These are phyloP conservation scores for Myxocyprinus asiaticus DNA, from an alignment of 2,113 vertebrate species.

Conservation along the genomic window DNA sequence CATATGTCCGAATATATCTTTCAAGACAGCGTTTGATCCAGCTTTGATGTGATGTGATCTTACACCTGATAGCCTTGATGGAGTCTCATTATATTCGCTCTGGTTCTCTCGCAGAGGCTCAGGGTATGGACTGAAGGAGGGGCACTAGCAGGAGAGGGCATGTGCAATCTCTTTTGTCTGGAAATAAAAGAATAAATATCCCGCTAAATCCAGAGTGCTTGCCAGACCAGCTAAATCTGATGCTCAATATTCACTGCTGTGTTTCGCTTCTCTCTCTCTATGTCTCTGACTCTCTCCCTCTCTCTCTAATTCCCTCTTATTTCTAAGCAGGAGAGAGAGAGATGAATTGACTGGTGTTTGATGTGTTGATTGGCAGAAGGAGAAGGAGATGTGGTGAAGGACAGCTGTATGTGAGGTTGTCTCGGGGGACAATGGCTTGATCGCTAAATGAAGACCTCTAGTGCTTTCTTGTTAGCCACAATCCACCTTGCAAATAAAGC, in stretches of 20 bases:
- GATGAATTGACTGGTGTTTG: slow-evolving; percentile 82
- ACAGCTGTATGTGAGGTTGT: slow-evolving; percentile 82
- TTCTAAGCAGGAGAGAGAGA: slow-evolving; percentile 38
- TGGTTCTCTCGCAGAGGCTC: slow-evolving; percentile 60
- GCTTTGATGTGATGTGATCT: slow-evolving; percentile 50
- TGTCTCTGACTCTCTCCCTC: slow-evolving; percentile 78
- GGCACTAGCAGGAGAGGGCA: slow-evolving; percentile 58
- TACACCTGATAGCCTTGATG: slow-evolving; percentile 56
- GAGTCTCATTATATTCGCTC: slow-evolving; percentile 64
- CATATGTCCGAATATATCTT: slow-evolving; percentile 32
- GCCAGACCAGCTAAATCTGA: slow-evolving; percentile 73
- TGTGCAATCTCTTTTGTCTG: slow-evolving; percentile 79
- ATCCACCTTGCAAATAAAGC: slow-evolving; percentile 89
- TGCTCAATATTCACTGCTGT: slow-evolving; percentile 78
- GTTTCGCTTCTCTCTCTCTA: slow-evolving; percentile 58
- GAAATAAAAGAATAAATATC: slow-evolving; percentile 82
- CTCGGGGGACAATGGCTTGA: slow-evolving; percentile 85
- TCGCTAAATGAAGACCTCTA: slow-evolving; percentile 98
- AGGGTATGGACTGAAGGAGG: slow-evolving; percentile 32
- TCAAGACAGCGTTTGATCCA: slow-evolving; percentile 34
- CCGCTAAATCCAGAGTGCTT: slow-evolving; percentile 73
- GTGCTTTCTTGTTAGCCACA: slow-evolving; percentile 96
- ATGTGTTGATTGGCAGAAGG: slow-evolving; percentile 83
- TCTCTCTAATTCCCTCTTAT: slow-evolving; percentile 67
- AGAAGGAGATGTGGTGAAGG: slow-evolving; percentile 78